phyloP scores from a whole-genome alignment of 2,113 vertebrate species.

The Butorides virescens region DNA sequence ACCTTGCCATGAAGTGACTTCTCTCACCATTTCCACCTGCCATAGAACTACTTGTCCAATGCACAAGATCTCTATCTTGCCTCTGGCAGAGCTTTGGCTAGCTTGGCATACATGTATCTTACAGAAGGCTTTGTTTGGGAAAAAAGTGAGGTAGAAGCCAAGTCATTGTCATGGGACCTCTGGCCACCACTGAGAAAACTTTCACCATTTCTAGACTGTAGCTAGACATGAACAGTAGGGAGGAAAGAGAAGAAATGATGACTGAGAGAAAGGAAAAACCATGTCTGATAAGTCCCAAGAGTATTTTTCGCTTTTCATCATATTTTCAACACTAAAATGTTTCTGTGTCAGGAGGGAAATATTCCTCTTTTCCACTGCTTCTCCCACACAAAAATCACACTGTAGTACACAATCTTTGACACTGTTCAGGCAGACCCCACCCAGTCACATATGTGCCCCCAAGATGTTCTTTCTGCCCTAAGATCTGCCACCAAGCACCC shows the following conservation, averaged over 20 bases:
- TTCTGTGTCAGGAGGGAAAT: neutral
- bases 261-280: neutral
- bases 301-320: neutral
- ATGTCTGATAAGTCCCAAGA: neutral
- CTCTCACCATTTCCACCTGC: neutral
- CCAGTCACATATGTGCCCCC: neutral
- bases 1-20: neutral
- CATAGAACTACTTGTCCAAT: neutral
- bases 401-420: neutral
- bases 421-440: neutral
- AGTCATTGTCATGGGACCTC: neutral
- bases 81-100: neutral
- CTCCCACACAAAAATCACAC: neutral
- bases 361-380: neutral
- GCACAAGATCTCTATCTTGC: neutral
- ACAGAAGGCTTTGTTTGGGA: neutral
- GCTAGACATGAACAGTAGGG: neutral
- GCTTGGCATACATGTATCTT: neutral
- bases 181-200: neutral
- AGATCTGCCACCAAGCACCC: neutral
- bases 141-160: neutral
- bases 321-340: neutral
- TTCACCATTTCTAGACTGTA: neutral
- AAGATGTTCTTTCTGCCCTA: neutral
- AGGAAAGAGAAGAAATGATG: neutral